phyloP scores from a whole-genome alignment of 2,797 vertebrate genomes.

The Rhadinocentrus ornatus region DNA sequence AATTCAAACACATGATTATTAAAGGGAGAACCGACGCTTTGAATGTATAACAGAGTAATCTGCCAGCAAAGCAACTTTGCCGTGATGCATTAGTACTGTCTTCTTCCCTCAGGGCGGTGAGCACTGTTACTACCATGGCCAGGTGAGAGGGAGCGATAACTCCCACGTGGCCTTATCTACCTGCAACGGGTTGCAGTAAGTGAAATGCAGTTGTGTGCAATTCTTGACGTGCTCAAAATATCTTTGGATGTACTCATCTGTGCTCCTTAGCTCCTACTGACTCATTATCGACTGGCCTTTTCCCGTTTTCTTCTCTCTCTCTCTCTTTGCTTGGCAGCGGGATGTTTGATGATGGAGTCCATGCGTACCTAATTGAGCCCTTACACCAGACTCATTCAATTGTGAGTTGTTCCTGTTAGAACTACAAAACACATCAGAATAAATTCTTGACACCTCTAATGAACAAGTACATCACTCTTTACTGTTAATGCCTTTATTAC shows the following conservation, averaged over 20 bases:
- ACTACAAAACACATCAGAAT: constrained; percentile 15
- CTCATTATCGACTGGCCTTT: constrained; percentile 59
- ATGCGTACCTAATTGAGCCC: constrained; percentile 92
- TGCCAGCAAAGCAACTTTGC: constrained; percentile 19
- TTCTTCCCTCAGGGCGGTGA: constrained; percentile 90
- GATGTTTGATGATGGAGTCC: constrained; percentile 92
- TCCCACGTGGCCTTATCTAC: constrained; percentile 94
- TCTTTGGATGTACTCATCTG: constrained; percentile 46
- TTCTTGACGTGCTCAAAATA: constrained; percentile 43
- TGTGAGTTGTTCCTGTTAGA: constrained; percentile 83
- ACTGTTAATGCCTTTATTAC: neutral
- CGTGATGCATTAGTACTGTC: constrained; percentile 49
- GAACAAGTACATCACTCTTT: neutral
- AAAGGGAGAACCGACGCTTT: constrained; percentile 20
- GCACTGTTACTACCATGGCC: constrained; percentile 97
- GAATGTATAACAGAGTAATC: neutral
- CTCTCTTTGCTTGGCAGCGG: constrained; percentile 84
- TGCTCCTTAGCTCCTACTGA: constrained; percentile 48
- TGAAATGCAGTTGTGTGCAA: constrained; percentile 58
- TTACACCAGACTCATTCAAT: constrained; percentile 86
- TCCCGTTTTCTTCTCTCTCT: constrained; percentile 51
- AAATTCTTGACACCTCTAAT: neutral
- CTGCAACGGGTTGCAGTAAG: constrained; percentile 98
- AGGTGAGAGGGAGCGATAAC: constrained; percentile 88
- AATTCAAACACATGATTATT: constrained; percentile 27